A percentile compares a stretch with the other conserved stretches of the same genome.
These are phyloP conservation scores for Sarcophaga rosellei DNA, from an alignment of 2,888 invertebrate species.

Conservation along the genomic window DNA sequence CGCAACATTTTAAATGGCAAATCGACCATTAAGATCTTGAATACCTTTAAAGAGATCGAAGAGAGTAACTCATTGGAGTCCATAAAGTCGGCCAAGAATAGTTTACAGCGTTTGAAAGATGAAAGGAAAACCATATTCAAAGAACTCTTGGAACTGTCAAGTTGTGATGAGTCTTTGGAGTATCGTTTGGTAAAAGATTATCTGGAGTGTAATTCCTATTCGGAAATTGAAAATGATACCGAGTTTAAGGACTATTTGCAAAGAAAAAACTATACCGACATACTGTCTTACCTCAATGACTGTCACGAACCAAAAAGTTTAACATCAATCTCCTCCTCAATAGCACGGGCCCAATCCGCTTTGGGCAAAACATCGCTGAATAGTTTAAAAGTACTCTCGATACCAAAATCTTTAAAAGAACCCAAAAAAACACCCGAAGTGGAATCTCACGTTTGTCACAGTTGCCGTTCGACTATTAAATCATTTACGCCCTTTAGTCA, in stretches of 20 bases:
- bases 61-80: slow-evolving; percentile 66
- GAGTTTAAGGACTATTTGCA: slow-evolving; percentile 80
- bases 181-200: slow-evolving; percentile 80
- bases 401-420: slow-evolving; percentile 74
- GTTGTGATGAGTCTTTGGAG: slow-evolving; percentile 79
- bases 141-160: slow-evolving; percentile 77
- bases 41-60: slow-evolving; percentile 75
- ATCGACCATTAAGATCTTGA: slow-evolving; percentile 76
- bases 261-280: slow-evolving; percentile 80
- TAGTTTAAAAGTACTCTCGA: slow-evolving; percentile 75
- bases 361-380: slow-evolving; percentile 75
- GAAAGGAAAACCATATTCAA: slow-evolving; percentile 77
- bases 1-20: slow-evolving; percentile 78
- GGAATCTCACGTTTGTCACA: slow-evolving; percentile 71
- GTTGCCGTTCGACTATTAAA: slow-evolving; percentile 70
- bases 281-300: slow-evolving; percentile 78
- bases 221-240: slow-evolving; percentile 79
- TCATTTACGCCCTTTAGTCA: slow-evolving; percentile 30
- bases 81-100: slow-evolving; percentile 71
- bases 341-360: slow-evolving; percentile 77
- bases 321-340: slow-evolving; percentile 74
- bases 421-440: slow-evolving; percentile 71
- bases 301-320: slow-evolving; percentile 73
- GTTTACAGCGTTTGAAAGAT: slow-evolving; percentile 74
- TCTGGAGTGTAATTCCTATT: slow-evolving; percentile 80